Conservation (phyloP, 2,888 invertebrate species). For the Athetis lepigone region DNA sequence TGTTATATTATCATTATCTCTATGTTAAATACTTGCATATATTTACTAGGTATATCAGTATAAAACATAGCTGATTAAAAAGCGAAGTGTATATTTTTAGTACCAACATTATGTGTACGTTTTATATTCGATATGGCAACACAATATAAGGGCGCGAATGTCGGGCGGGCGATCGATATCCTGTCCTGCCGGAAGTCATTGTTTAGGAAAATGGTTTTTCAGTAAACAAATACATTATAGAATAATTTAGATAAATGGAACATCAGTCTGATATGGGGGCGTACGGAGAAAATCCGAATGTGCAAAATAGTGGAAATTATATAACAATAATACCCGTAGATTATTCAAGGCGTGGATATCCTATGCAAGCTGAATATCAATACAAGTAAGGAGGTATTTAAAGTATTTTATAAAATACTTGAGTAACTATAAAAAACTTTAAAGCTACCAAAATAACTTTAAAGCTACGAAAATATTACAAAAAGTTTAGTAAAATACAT, state of each 20-base stretch:
- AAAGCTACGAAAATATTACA: too few species aligned
- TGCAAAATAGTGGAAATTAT: constrained; percentile 89
- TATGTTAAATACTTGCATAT: not conserved
- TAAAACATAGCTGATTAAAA: too few species aligned
- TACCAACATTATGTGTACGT: constrained; percentile 1
- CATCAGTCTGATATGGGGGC: constrained; percentile 87
- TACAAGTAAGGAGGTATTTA: constrained; percentile 84
- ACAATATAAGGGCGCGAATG: constrained; percentile 77
- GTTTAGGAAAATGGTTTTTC: constrained; percentile 49
- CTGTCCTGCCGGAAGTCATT: constrained; percentile 60
- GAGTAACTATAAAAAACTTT: not conserved
- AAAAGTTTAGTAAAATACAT: too few species aligned
- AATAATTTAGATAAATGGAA: constrained; percentile 78
- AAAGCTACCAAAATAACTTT: not conserved
- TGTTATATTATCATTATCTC: too few species aligned
- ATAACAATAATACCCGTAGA: constrained; percentile 91
- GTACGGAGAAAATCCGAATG: constrained; percentile 86
- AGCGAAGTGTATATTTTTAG: too few species aligned
- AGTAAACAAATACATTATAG: constrained; percentile 42
- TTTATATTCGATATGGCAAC: constrained; percentile 64
- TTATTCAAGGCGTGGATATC: constrained; percentile 89
- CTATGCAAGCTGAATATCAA: constrained; percentile 90
- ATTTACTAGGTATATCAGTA: not conserved
- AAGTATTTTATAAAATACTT: not conserved
- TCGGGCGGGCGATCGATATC: constrained; percentile 79